Evolutionary conservation across 2,888 invertebrate genomes (phyloP), one percentile per base, ranked within the genome.

Genomic region (Pemphredon lugubris): DNA sequence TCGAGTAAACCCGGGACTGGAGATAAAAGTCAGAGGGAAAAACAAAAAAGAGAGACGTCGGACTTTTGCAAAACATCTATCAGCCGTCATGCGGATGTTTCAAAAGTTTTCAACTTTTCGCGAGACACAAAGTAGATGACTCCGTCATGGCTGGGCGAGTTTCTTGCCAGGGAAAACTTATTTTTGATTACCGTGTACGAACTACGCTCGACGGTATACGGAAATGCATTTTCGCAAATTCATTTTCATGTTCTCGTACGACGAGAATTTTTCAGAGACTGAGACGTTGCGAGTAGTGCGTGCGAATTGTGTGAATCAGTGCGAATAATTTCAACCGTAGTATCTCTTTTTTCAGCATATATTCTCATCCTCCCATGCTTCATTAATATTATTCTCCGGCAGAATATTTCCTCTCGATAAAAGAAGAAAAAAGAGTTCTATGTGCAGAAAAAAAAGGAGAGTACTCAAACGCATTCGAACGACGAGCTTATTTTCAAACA

Each of bases 11-110:
- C 11, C 34, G 34, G n/a, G n/a, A 34, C 34, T 34, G 11, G 34
- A n/a, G n/a, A 34, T 9, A 34, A 34, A 34, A 34, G 4, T 34
- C 34, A 7, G n/a, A 4, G n/a, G n/a, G 11, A n/a, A 34, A 9
- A 34, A 34, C 34, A 34, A 7, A n/a, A 34, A n/a, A 9, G 34
- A 26, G 4, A 26, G 4, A 26, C 26, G 26, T 7, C 4, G 34
- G 50, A 63, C 51, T 69, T 42, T 70, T 42, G 47, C 70, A 20
- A 71, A 71, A 51, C 55, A 57, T 60, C 69, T 53, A 51, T 58
- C 55, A 51, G 61, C 58, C 44, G 68, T 55, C 58, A 30, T 14
- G 39, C 30, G 72, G 50, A 61, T 59, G 59, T 66, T 64, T 50
- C 54, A 44, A 6, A 32, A 64, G 58, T 65, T 54, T 55, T 39